Conservation (phyloP, 2,888 invertebrate genomes). For the Pristionchus entomophagus region DNA sequence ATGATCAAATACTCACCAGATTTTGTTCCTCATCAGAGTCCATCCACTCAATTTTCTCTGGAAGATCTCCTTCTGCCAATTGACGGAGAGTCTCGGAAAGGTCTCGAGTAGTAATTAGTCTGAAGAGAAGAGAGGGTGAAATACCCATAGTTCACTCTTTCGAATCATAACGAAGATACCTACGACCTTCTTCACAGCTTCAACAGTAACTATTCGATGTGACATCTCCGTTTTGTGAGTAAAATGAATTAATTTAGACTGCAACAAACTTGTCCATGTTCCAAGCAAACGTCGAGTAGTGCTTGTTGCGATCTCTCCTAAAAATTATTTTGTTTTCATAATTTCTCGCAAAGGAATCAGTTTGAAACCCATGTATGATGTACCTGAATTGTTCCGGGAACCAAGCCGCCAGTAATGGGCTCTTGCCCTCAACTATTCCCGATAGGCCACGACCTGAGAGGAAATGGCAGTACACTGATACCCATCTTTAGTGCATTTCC, state of each 20-base stretch:
- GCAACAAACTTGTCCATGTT: conserved; percentile 36
- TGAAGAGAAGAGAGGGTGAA: no score
- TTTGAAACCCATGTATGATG: no score
- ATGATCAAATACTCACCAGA: not conserved
- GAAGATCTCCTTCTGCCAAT: not conserved
- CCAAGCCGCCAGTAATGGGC: not conserved
- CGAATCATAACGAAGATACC: no score
- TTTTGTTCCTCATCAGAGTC: conserved; percentile 2
- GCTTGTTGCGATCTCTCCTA: not conserved
- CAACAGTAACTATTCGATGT: no score
- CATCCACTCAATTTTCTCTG: not conserved
- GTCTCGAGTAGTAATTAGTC: conserved; percentile 20
- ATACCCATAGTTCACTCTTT: no score
- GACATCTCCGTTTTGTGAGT: not conserved
- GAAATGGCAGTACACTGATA: not conserved
- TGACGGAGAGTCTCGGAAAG: not conserved
- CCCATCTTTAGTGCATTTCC: no score
- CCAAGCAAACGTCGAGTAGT: conserved; percentile 17
- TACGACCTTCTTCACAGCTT: no score
- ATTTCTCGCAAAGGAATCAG: no score
- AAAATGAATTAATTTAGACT: not conserved
- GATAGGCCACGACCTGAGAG: not conserved
- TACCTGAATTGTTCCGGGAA: conserved; percentile 18
- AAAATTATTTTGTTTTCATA: not conserved
- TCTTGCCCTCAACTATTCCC: conserved; percentile 1